Evolutionary conservation across 2,113 vertebrate species (phyloP).

Genomic region (Electrona antarctica): DNA sequence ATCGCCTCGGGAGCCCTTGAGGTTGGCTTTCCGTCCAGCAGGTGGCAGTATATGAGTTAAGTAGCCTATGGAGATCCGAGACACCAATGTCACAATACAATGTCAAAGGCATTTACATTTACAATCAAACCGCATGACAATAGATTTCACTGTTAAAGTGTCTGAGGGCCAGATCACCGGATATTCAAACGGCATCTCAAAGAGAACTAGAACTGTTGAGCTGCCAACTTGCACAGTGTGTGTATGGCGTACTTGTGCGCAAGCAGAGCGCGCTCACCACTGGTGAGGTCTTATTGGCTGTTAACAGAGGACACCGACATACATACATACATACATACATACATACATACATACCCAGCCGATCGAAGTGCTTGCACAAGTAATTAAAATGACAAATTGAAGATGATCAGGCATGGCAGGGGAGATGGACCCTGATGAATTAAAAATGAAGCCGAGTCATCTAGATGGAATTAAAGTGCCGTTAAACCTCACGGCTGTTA

Average conservation of each 20-base stretch:
- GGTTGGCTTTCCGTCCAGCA: too few relatives aligned
- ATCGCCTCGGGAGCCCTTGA: too few relatives aligned
- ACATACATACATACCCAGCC: too few relatives aligned
- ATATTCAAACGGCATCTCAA: conserved; percentile 10
- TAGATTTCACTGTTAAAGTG: conserved; percentile 9
- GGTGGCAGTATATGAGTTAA: too few relatives aligned
- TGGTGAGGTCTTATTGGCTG: too few relatives aligned
- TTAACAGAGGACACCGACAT: too few relatives aligned
- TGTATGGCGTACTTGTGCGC: too few relatives aligned
- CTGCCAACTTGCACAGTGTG: too few relatives aligned
- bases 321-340: too few relatives aligned
- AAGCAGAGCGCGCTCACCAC: too few relatives aligned
- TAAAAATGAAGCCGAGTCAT: conserved; percentile 24
- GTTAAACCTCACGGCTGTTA: conserved; percentile 39
- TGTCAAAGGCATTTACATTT: conserved; percentile 27
- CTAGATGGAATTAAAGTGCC: conserved; percentile 21
- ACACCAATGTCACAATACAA: background rate
- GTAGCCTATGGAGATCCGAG: too few relatives aligned
- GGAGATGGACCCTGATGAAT: conserved; percentile 23
- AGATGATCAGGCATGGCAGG: background rate
- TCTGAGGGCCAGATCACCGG: background rate
- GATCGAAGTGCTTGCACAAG: too few relatives aligned
- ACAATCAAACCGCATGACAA: conserved; percentile 10
- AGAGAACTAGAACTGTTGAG: background rate
- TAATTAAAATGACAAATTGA: conserved; percentile 17